These are phyloP conservation scores for Stigmatopora argus DNA, from an alignment of 2,113 vertebrate species.

Conservation along the genomic window DNA sequence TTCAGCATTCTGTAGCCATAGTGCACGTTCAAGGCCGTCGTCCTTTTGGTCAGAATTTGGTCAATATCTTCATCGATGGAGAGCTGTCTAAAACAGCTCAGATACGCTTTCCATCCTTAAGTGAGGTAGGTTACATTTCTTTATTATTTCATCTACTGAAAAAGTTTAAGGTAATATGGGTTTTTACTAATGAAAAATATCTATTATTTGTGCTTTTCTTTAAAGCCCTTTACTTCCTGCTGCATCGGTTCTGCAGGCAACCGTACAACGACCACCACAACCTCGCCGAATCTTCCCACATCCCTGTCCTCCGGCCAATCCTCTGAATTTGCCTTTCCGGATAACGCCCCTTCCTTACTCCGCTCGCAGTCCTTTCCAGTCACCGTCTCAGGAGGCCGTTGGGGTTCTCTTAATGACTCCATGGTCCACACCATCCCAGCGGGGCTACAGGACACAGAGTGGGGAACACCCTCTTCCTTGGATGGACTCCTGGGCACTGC, in stretches of 20 bases:
- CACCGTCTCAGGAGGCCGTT: constrained; percentile 58
- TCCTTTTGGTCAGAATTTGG: constrained; percentile 88
- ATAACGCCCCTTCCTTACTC: constrained; percentile 63
- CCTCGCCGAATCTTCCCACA: constrained; percentile 57
- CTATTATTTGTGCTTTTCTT: constrained; percentile 1
- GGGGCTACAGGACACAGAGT: constrained; percentile 88
- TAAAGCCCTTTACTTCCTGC: constrained; percentile 91
- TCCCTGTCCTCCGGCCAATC: constrained; percentile 27
- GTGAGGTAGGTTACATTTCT: constrained; percentile 74
- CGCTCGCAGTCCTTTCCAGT: constrained; percentile 91
- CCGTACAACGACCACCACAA: constrained; percentile 82
- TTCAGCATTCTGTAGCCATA: constrained; percentile 83
- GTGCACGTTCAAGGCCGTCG: constrained; percentile 84
- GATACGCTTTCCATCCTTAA: constrained; percentile 87
- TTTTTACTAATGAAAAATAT: not conserved
- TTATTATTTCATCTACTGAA: not conserved
- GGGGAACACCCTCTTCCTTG: constrained; percentile 94
- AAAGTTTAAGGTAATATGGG: not conserved
- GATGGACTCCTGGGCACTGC: constrained; percentile 86
- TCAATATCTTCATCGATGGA: constrained; percentile 85
- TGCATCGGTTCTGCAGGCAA: constrained; percentile 94
- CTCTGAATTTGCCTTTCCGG: constrained; percentile 65
- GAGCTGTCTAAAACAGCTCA: constrained; percentile 74
- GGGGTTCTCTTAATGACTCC: constrained; percentile 68
- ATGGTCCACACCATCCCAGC: constrained; percentile 80